These are phyloP conservation scores for Hydrozoanthus gracilis DNA, from an alignment of 92 coral and sea anemone species.

Conservation along the genomic window DNA sequence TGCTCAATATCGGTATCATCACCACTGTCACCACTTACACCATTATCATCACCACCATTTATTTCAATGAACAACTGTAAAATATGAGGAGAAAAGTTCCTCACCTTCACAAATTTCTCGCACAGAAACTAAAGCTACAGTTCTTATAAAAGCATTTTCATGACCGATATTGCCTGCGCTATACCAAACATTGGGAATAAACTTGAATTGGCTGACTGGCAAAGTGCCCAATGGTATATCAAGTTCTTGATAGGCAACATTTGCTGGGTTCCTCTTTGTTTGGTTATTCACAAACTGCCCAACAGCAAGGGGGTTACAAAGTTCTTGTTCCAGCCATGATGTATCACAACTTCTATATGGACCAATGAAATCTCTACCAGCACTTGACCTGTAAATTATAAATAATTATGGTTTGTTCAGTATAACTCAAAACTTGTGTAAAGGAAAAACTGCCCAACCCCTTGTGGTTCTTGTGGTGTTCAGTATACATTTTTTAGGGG, in stretches of 20 bases:
- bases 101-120: conserved; percentile 75
- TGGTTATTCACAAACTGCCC: conserved; percentile 96
- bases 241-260: conserved; percentile 93
- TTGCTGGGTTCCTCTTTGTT: conserved; percentile 76
- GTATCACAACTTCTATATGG: conserved; percentile 80
- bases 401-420: no score
- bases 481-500: no score
- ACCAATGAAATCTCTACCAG: conserved; percentile 85
- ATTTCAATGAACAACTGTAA: conserved; percentile 82
- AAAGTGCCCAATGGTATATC: conserved; percentile 65
- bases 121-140: conserved; percentile 82
- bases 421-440: no score
- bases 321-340: conserved; percentile 72
- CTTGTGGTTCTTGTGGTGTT: no score
- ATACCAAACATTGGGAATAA: conserved; percentile 95
- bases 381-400: conserved; percentile 76
- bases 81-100: conserved; percentile 95
- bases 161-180: conserved; percentile 74
- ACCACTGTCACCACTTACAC: background rate
- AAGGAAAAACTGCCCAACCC: no score
- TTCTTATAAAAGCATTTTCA: conserved; percentile 74
- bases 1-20: background rate
- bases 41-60: background rate
- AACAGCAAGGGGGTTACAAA: conserved; percentile 80
- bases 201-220: conserved; percentile 72